Evolutionary conservation across 2,888 invertebrate genomes (phyloP).

Genomic region (Xanthia togata): DNA sequence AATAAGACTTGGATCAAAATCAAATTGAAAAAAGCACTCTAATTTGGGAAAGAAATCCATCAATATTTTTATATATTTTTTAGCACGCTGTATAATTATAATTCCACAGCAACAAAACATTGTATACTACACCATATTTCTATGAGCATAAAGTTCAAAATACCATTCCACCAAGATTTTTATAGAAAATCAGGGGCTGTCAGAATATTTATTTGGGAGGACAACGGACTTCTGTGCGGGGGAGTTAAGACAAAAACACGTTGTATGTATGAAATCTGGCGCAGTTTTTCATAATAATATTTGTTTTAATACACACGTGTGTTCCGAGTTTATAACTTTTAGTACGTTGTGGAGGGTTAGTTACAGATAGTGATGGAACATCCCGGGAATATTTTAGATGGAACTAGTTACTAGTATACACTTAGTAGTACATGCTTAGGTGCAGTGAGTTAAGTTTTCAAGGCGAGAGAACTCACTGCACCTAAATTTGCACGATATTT

Average conservation of each 20-base stretch:
- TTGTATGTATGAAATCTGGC: slow-evolving; percentile 73
- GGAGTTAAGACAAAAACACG: slow-evolving; percentile 71
- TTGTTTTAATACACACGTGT: slow-evolving; percentile 68
- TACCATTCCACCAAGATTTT: background rate
- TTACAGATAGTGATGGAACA: slow-evolving; percentile 29
- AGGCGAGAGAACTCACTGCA: no score
- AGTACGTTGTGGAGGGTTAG: slow-evolving; percentile 47
- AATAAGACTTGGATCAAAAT: background rate
- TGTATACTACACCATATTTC: background rate
- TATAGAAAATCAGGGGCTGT: slow-evolving; percentile 9
- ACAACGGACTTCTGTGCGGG: slow-evolving; percentile 74
- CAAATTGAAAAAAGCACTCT: background rate
- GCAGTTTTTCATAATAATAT: slow-evolving; percentile 48
- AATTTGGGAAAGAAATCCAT: background rate
- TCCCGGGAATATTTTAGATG: background rate
- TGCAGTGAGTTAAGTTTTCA: no score
- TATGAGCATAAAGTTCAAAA: slow-evolving; percentile 2
- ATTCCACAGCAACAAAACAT: background rate
- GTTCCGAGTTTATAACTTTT: slow-evolving; percentile 18
- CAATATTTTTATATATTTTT: slow-evolving; percentile 1
- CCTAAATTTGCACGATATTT: no score
- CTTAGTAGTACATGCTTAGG: background rate
- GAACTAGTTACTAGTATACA: background rate
- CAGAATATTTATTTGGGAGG: slow-evolving; percentile 67
- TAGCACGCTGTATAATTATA: slow-evolving; percentile 1